A percentile compares a stretch with the other conserved stretches of the same genome.
Evolutionary conservation across 2,888 invertebrate genomes (phyloP).

Genomic region (Nysson spinosus): DNA sequence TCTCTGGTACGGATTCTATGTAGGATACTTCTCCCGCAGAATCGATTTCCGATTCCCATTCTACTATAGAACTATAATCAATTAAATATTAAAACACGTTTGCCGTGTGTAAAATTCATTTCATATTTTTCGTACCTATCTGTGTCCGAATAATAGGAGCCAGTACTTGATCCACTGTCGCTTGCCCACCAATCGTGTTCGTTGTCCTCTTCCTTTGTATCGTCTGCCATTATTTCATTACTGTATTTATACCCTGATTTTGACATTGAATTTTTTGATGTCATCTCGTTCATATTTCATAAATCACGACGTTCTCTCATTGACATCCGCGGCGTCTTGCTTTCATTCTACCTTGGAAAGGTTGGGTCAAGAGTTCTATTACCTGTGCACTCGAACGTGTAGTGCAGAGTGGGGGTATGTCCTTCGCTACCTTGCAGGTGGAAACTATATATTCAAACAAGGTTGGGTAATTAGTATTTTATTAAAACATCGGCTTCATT

Average conservation of each 20-base stretch:
- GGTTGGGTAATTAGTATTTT: too few relatives aligned
- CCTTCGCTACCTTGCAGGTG: too few relatives aligned
- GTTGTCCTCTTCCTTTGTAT: slow-evolving; percentile 58
- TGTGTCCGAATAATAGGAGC: slow-evolving; percentile 73
- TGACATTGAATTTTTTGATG: slow-evolving; percentile 8
- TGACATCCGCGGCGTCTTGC: too few relatives aligned
- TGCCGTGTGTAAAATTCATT: too few relatives aligned
- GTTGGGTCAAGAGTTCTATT: slow-evolving; percentile 28
- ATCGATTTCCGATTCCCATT: slow-evolving; percentile 73
- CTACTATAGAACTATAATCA: slow-evolving; percentile 67
- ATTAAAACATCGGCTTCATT: too few relatives aligned
- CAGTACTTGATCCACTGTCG: slow-evolving; percentile 74
- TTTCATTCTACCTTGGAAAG: slow-evolving; percentile 8
- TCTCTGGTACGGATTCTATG: slow-evolving; percentile 68
- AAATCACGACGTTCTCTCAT: too few relatives aligned
- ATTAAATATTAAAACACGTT: slow-evolving; percentile 1
- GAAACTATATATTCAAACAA: too few relatives aligned
- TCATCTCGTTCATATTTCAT: slow-evolving; percentile 25
- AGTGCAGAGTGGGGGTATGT: slow-evolving; percentile 25
- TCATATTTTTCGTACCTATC: slow-evolving; percentile 63
- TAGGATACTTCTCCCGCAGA: slow-evolving; percentile 72
- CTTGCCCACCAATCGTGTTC: slow-evolving; percentile 75
- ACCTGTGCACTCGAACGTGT: slow-evolving; percentile 21
- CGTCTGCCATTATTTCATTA: slow-evolving; percentile 29
- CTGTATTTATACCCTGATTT: slow-evolving; percentile 33